A percentile compares a stretch with the other conserved stretches of the same genome.
Conservation (phyloP, 2,888 invertebrate species). For the Lagria hirta region DNA sequence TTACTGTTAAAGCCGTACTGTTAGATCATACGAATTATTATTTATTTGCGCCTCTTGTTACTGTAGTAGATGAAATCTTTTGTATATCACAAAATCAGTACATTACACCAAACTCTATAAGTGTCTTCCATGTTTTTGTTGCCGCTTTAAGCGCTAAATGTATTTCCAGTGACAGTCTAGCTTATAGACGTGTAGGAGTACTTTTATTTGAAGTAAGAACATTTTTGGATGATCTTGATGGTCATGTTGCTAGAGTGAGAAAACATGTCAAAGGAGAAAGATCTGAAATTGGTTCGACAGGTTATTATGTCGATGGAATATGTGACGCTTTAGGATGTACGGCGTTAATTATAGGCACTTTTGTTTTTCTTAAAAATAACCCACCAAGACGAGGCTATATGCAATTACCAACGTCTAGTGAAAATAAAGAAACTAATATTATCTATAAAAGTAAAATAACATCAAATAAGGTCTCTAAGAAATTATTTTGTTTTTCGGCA, state of each 20-base stretch:
- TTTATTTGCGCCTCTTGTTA: conserved; percentile 77
- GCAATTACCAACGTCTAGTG: conserved; percentile 61
- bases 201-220: conserved; percentile 78
- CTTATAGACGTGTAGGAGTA: conserved; percentile 71
- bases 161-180: conserved; percentile 70
- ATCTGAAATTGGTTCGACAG: conserved; percentile 77
- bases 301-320: conserved; percentile 80
- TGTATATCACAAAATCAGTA: conserved; percentile 51
- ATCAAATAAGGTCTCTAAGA: conserved; percentile 66
- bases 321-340: conserved; percentile 78
- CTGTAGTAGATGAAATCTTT: conserved; percentile 67
- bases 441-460: conserved; percentile 70
- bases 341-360: conserved; percentile 70
- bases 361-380: conserved; percentile 69
- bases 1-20: conserved; percentile 81
- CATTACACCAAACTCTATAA: conserved; percentile 84
- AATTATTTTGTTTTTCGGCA: conserved; percentile 66
- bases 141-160: conserved; percentile 75
- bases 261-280: conserved; percentile 75
- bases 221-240: conserved; percentile 84
- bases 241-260: conserved; percentile 78
- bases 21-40: conserved; percentile 84
- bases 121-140: conserved; percentile 74
- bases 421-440: conserved; percentile 57
- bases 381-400: conserved; percentile 74